Evolutionary conservation across 2,113 vertebrate genomes (phyloP), one percentile per base, ranked within the genome.

Genomic region (Pygoscelis adeliae): DNA sequence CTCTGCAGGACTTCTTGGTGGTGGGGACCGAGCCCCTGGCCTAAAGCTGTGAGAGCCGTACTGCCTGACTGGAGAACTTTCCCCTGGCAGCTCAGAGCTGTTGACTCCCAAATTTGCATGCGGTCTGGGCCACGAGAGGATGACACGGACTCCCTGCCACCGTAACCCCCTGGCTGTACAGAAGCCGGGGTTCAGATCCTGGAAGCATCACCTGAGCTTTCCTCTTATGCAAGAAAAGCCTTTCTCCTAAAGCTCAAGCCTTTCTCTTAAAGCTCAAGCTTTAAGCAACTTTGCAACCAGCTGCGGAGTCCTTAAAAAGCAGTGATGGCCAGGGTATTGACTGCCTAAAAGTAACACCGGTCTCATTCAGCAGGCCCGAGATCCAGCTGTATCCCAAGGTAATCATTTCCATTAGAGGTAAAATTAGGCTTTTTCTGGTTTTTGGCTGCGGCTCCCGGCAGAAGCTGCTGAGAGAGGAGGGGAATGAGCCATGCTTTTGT

Each of bases 81-180:
- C 11, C 62, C 12, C 38, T 38, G 27, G 30, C n/a, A 63, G 22
- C n/a, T 42, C 34, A 47, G 21, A 76, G 34, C 26, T 61, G 32
- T 29, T 40, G 21, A 61, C 40, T 81, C 40, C 19, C 44, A 40
- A 6, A 74, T 30, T 26, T 34, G 17, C 1, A 2, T 34, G 49
- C 0, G 0, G 18, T 23, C 46, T 0, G 4, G 15, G 32, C 47
- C 15, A 11, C 0, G 2, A 50, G 70, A 50, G 40, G 34, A n/a
- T 40, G 53, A 36, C 15, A 27, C 36, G 62, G 56, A 15, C 53
- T 42, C 49, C 21, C 32, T 70, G 44, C 30, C 19, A 46, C 36
- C 2, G 0, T 30, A 47, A 38, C 10, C 16, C n/a, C 30, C 27
- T 1, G 3, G 44, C 20, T 23, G 30, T 69, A 59, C n/a, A 0